phyloP scores from a whole-genome alignment of 2,888 invertebrate species.

The Pharmacophagus antenor region DNA sequence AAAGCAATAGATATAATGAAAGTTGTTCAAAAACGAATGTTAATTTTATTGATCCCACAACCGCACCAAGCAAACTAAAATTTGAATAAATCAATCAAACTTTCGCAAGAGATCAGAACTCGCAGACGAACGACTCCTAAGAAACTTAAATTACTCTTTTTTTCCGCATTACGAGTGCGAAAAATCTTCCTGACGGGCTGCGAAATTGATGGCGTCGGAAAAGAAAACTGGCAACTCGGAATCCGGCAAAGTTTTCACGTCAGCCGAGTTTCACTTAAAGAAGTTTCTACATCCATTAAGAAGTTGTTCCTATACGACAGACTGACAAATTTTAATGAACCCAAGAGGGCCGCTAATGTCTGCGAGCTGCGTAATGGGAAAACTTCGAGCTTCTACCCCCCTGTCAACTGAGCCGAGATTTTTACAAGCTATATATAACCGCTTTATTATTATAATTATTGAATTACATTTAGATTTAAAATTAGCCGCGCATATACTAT shows the following conservation, averaged over 20 bases:
- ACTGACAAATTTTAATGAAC: constrained; percentile 81
- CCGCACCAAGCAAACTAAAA: constrained; percentile 52
- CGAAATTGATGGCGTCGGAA: constrained; percentile 78
- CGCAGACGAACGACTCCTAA: constrained; percentile 67
- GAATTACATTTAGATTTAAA: not conserved
- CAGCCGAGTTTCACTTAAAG: constrained; percentile 78
- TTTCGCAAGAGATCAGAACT: constrained; percentile 77
- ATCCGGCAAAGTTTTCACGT: constrained; percentile 75
- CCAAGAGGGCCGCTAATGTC: constrained; percentile 78
- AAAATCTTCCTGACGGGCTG: constrained; percentile 80
- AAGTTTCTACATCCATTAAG: constrained; percentile 79
- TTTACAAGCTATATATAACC: constrained; percentile 38
- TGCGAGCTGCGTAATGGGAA: constrained; percentile 74
- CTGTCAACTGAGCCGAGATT: constrained; percentile 40
- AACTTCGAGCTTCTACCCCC: constrained; percentile 57
- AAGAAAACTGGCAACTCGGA: constrained; percentile 60
- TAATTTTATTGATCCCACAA: constrained; percentile 44
- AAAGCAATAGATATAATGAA: too few relatives aligned
- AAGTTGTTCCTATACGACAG: constrained; percentile 75
- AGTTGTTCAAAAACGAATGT: too few relatives aligned
- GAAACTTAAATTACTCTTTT: constrained; percentile 79
- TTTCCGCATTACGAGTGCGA: constrained; percentile 79
- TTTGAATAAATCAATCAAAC: constrained; percentile 78
- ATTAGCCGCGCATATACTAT: too few relatives aligned
- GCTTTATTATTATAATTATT: not conserved